Percentiles rank a stretch among this genome's conserved stretches.
phyloP scores from a whole-genome alignment of 1,140 invertebrate genomes.

The Meteorus sp. region DNA sequence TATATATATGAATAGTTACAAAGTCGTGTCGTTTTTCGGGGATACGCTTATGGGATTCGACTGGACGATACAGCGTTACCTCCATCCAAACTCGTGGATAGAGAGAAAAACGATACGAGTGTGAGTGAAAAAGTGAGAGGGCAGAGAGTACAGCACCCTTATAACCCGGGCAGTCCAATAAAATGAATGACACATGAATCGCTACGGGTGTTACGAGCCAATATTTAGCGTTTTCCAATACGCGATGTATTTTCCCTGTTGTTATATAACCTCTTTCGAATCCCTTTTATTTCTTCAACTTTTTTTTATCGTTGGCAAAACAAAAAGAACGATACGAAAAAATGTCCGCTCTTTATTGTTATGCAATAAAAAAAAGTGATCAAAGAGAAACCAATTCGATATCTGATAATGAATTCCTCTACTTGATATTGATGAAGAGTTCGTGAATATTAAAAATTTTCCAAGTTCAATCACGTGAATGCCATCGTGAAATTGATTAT shows the following conservation, averaged over 20 bases:
- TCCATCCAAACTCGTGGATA: constrained; percentile 6
- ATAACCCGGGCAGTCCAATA: constrained; percentile 33
- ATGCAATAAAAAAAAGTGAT: too few species aligned
- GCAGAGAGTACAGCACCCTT: neutral
- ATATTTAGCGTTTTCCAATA: constrained; percentile 55
- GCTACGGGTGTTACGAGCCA: constrained; percentile 33
- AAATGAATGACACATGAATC: constrained; percentile 46
- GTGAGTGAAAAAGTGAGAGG: too few species aligned
- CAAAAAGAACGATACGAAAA: too few species aligned
- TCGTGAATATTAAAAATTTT: too few species aligned
- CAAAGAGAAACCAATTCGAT: too few species aligned
- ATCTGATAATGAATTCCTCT: too few species aligned
- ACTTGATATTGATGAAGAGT: too few species aligned
- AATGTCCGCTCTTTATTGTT: too few species aligned
- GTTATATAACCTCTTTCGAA: constrained; percentile 17
- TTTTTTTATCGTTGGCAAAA: neutral
- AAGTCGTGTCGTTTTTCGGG: constrained; percentile 4
- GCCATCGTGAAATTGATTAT: too few species aligned
- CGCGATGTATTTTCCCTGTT: constrained; percentile 26
- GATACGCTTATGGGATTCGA: constrained; percentile 11
- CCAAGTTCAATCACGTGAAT: too few species aligned
- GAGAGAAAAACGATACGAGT: too few species aligned
- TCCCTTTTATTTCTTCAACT: constrained; percentile 29
- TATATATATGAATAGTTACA: constrained; percentile 8
- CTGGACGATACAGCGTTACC: neutral